Percentiles rank a stretch among this genome's conserved stretches.
phyloP scores from a whole-genome alignment of 2,113 vertebrate genomes.

The Rynchops niger region DNA sequence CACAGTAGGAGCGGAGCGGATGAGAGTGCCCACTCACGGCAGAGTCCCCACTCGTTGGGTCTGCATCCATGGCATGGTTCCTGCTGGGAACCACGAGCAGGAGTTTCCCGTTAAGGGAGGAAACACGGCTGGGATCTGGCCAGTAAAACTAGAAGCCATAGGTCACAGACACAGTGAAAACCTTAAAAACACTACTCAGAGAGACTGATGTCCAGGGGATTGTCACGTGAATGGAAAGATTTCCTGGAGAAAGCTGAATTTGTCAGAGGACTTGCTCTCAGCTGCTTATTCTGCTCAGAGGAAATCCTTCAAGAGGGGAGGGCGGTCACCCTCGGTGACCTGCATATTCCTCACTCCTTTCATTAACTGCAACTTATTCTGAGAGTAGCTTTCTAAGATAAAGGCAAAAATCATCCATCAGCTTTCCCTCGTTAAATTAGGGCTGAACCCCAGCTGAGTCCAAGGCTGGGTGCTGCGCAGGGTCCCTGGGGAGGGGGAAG shows the following conservation, averaged over 20 bases:
- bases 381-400: not conserved
- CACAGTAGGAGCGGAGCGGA: not conserved
- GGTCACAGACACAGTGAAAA: not conserved
- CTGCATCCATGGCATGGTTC: fast-evolving
- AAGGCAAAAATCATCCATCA: not conserved
- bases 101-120: not conserved
- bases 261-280: not conserved
- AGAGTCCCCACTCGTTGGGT: not conserved
- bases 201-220: not conserved
- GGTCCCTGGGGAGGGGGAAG: not conserved
- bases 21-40: fast-evolving
- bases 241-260: not conserved
- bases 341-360: not conserved
- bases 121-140: not conserved
- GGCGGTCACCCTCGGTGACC: not conserved
- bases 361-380: not conserved
- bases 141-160: not conserved
- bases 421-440: not conserved
- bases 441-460: not conserved
- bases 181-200: not conserved
- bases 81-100: not conserved
- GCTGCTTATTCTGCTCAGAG: not conserved
- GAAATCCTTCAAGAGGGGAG: not conserved
- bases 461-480: not conserved
- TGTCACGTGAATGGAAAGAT: not conserved